These are phyloP conservation scores for Manis pentadactyla DNA, from an alignment of 2,797 vertebrate species.

Conservation along the genomic window DNA sequence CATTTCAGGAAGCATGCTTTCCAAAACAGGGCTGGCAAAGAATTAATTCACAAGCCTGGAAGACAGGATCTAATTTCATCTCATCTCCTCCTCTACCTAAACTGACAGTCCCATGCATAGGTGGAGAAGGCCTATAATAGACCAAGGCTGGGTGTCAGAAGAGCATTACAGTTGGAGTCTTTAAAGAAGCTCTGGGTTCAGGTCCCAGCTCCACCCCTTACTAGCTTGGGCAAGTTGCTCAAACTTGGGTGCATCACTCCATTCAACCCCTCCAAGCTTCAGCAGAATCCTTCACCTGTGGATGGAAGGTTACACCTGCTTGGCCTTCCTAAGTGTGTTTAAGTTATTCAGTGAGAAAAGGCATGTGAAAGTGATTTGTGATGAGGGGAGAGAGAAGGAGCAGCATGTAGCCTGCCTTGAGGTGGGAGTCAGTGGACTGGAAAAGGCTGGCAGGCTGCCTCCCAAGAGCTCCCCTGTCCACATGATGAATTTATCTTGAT, in stretches of 20 bases:
- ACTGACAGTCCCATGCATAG: background rate
- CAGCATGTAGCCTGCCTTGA: background rate
- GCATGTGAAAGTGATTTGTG: background rate
- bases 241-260: background rate
- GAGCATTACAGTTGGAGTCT: background rate
- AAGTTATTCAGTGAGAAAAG: background rate
- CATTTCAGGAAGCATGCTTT: background rate
- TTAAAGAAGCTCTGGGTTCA: slow-evolving; percentile 17
- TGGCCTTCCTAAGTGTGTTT: background rate
- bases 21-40: background rate
- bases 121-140: background rate
- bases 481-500: background rate
- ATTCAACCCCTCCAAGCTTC: background rate
- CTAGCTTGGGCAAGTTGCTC: background rate
- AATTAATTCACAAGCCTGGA: background rate
- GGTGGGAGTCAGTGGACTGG: background rate
- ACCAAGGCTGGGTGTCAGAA: background rate
- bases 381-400: background rate
- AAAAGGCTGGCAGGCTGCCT: background rate
- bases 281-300: background rate
- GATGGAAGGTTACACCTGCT: background rate
- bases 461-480: background rate
- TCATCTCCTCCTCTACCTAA: background rate
- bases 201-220: background rate
- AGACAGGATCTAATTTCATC: background rate